These are phyloP conservation scores for Drosophila atripex DNA, from an alignment of 2,888 invertebrate genomes.

Conservation along the genomic window DNA sequence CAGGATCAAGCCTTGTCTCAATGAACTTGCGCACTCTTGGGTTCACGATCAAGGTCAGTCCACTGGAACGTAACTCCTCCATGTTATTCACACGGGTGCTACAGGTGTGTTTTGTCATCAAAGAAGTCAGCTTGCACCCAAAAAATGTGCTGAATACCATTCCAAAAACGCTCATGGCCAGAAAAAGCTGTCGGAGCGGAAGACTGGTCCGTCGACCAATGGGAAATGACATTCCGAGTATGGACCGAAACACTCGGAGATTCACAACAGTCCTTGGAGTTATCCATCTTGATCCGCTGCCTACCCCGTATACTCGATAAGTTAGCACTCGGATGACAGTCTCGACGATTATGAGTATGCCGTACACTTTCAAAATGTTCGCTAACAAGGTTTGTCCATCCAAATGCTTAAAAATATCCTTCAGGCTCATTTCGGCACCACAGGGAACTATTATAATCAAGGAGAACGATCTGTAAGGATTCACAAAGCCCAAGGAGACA, in stretches of 20 bases:
- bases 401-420: slow-evolving; percentile 13
- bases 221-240: slow-evolving; percentile 30
- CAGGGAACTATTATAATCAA: slow-evolving; percentile 45
- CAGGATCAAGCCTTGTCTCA: background rate
- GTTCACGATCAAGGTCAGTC: background rate
- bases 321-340: background rate
- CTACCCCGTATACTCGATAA: slow-evolving; percentile 1
- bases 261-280: slow-evolving; percentile 12
- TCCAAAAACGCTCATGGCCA: slow-evolving; percentile 36
- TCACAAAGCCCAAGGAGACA: background rate
- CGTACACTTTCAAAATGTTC: slow-evolving; percentile 24
- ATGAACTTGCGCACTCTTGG: background rate
- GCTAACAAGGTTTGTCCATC: slow-evolving; percentile 1
- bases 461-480: background rate
- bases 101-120: slow-evolving; percentile 28
- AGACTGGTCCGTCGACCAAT: background rate
- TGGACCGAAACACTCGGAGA: slow-evolving; percentile 25
- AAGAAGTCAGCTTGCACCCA: slow-evolving; percentile 36
- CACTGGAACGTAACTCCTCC: slow-evolving; percentile 14
- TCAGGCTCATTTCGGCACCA: slow-evolving; percentile 1
- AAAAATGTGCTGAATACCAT: slow-evolving; percentile 37
- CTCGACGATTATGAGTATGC: slow-evolving; percentile 19
- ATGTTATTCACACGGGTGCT: slow-evolving; percentile 20
- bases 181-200: slow-evolving; percentile 27
- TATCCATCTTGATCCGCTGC: background rate